A percentile compares a stretch with the other conserved stretches of the same genome.
Evolutionary conservation across 2,888 invertebrate species (phyloP).

Genomic region (Acanthosepion pharaonis): DNA sequence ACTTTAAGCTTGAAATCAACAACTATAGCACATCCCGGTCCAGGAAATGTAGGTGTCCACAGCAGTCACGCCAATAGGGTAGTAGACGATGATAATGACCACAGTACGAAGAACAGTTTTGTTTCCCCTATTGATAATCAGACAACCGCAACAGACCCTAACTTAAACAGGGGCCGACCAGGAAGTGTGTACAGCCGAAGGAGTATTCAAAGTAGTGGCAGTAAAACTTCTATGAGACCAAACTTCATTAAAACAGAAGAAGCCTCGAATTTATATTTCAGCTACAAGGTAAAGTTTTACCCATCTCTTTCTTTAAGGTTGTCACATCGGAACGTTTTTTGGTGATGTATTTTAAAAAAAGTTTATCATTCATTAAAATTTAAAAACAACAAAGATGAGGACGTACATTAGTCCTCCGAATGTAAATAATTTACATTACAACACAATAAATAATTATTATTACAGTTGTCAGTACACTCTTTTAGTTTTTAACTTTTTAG

Average conservation of each 20-base stretch:
- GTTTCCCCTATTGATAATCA: neutral
- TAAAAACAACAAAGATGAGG: too few species aligned
- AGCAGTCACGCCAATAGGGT: neutral
- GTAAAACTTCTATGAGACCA: constrained; percentile 62
- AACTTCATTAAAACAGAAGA: constrained; percentile 57
- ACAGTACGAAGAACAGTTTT: constrained; percentile 54
- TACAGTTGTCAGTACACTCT: too few species aligned
- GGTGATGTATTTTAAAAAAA: too few species aligned
- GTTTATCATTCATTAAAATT: too few species aligned
- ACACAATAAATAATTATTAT: too few species aligned
- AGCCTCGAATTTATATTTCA: constrained; percentile 58
- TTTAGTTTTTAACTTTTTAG: too few species aligned
- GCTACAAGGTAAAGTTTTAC: constrained; percentile 60
- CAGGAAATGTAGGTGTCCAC: neutral
- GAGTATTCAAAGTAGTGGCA: constrained; percentile 61
- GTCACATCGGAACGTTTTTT: too few species aligned
- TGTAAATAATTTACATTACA: too few species aligned
- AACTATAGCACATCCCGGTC: neutral
- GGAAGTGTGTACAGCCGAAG: constrained; percentile 64
- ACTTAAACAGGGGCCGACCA: constrained; percentile 51
- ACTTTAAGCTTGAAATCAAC: constrained; percentile 54
- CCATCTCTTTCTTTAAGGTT: too few species aligned
- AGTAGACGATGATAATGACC: constrained; percentile 51
- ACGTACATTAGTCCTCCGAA: too few species aligned
- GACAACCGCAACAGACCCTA: neutral